phyloP scores from a whole-genome alignment of 2,888 invertebrate species.

The Cryptocephalus moraei region DNA sequence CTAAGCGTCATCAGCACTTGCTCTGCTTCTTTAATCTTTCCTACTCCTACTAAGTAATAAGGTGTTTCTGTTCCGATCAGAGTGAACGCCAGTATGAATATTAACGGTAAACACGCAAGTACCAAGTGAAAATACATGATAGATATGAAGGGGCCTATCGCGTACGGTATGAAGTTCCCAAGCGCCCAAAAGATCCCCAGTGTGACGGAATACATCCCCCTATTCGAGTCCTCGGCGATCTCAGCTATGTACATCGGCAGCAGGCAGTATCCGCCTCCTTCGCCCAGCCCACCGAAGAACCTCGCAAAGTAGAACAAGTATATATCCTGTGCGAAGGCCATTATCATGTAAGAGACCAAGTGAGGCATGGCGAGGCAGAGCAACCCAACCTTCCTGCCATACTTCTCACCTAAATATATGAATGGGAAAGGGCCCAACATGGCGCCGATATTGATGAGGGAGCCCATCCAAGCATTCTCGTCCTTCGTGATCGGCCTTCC shows the following conservation, averaged over 20 bases:
- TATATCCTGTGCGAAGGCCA: constrained; percentile 18
- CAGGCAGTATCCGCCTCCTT: constrained; percentile 60
- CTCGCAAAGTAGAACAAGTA: constrained; percentile 33
- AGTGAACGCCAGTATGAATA: constrained; percentile 45
- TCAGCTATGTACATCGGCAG: constrained; percentile 81
- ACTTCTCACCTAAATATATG: constrained; percentile 51
- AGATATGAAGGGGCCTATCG: constrained; percentile 57
- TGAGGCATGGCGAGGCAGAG: constrained; percentile 38
- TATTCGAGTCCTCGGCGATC: constrained; percentile 61
- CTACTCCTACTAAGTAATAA: constrained; percentile 51
- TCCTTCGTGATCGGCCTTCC: constrained; percentile 25
- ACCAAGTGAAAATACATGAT: constrained; percentile 51
- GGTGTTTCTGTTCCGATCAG: constrained; percentile 75
- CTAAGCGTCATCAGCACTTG: constrained; percentile 50
- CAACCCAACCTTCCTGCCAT: constrained; percentile 58
- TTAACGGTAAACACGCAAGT: constrained; percentile 33
- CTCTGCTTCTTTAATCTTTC: constrained; percentile 47
- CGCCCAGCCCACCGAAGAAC: constrained; percentile 49
- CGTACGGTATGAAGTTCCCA: constrained; percentile 60
- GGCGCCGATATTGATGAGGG: constrained; percentile 40
- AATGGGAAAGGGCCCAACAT: constrained; percentile 56
- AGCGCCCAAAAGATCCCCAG: constrained; percentile 60
- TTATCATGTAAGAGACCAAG: constrained; percentile 17
- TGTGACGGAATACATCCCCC: constrained; percentile 58
- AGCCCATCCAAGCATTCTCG: constrained; percentile 44